Evolutionary conservation across 2,888 invertebrate genomes (phyloP).

Genomic region (Tetranychus truncatus): DNA sequence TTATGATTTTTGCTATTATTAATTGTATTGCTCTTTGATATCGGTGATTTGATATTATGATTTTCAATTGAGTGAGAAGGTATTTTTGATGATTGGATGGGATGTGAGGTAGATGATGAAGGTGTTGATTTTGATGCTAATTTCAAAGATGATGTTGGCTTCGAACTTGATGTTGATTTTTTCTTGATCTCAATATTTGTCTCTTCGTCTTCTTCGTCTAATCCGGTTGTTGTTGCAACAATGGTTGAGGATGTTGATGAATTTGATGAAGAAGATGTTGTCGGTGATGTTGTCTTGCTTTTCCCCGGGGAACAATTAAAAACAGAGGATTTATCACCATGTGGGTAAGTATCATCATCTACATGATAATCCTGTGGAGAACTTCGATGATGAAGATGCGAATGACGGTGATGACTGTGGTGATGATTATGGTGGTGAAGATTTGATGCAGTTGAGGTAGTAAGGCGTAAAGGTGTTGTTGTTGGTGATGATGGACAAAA

Average conservation of each 20-base stretch:
- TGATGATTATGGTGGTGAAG: too few species aligned
- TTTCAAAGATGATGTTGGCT: not conserved
- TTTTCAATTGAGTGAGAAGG: not conserved
- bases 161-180: not conserved
- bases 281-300: too few species aligned
- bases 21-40: not conserved
- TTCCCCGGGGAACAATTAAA: too few species aligned
- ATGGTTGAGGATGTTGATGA: not conserved
- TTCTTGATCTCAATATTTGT: too few species aligned
- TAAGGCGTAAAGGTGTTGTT: too few species aligned
- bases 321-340: too few species aligned
- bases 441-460: too few species aligned
- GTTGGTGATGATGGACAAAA: too few species aligned
- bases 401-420: too few species aligned
- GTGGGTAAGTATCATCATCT: too few species aligned
- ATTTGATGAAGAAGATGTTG: not conserved
- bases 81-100: not conserved
- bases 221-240: not conserved
- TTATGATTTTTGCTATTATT: not conserved
- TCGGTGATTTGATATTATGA: not conserved
- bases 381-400: too few species aligned
- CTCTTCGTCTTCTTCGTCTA: not conserved
- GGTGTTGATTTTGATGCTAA: not conserved
- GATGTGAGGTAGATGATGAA: not conserved
- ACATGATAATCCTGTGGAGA: too few species aligned